Evolutionary conservation across 2,888 invertebrate species (phyloP).

Genomic region (Meganola albula): DNA sequence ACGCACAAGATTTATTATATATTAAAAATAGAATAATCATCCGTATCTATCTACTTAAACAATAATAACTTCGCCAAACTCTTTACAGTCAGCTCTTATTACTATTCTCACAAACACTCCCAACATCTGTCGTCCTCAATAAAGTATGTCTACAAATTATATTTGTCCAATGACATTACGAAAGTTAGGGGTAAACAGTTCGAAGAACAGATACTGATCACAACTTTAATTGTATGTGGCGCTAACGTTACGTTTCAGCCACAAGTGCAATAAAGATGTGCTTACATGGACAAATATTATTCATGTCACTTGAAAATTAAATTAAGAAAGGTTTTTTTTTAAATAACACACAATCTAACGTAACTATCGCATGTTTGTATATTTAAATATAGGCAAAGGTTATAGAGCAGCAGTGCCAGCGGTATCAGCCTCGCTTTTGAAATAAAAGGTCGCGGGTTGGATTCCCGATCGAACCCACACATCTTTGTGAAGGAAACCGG

Average conservation of each 20-base stretch:
- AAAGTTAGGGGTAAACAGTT: conserved; percentile 46
- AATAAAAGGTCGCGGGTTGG: too few species aligned
- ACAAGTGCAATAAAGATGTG: conserved; percentile 39
- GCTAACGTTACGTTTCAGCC: conserved; percentile 68
- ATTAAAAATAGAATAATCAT: too few species aligned
- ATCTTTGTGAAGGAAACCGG: too few species aligned
- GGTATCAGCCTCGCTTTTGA: too few species aligned
- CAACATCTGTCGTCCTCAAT: conserved; percentile 23
- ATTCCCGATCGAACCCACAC: too few species aligned
- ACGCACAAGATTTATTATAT: too few species aligned
- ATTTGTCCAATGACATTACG: conserved; percentile 30
- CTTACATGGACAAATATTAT: conserved; percentile 38
- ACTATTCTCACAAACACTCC: conserved; percentile 27
- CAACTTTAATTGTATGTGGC: conserved; percentile 73
- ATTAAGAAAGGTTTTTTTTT: too few species aligned
- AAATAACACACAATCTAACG: too few species aligned
- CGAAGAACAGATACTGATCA: conserved; percentile 71
- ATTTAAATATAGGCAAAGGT: too few species aligned
- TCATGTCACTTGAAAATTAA: conserved; percentile 3
- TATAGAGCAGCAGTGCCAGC: too few species aligned
- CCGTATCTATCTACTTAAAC: too few species aligned
- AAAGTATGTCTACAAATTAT: conserved; percentile 29
- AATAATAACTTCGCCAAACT: not conserved
- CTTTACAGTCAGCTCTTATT: conserved; percentile 22
- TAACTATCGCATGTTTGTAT: too few species aligned